Base-by-base conservation (phyloP, 2,113 vertebrate species). In the Centropus bengalensis region DNA sequence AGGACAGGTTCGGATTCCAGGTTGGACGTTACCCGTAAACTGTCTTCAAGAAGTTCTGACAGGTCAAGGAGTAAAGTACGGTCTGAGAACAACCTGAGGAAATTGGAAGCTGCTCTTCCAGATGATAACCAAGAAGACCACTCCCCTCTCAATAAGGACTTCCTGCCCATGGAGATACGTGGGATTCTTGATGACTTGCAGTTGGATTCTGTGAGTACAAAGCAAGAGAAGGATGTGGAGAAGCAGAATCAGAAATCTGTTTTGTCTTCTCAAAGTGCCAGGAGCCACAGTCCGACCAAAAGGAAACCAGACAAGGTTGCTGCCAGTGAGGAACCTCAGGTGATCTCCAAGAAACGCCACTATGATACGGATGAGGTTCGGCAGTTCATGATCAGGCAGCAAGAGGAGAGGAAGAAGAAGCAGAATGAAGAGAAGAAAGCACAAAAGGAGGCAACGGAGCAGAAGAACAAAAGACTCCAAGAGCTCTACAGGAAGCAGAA, bases 401-500 rank as follows among this genome's bases (percentile, higher is more conserved):
- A 99, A 95, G 99, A 99, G 85, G 99, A 99, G 68, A 98, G 99
- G 80, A 99, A 98, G 87, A 98, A 97, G 95, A 98, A 97, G 67
- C 99, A 99, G 82, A 98, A 95, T 4, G 99, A 99, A 80, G 99
- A 99, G 95, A 99, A 98, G 94, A 98, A 98, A 73, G 98, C 98
- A 26, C 98, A 98, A 84, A 98, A 97, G 56, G 99, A 99, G 95
- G 99, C 98, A 51, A 98, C 98, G 5, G 98, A 98, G 64, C 98
- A 98, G 88, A 98, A 98, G 94, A 98, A 98, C 91, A 98, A 98
- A 95, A 98, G 99, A n/a, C 97, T 99, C 21, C 98, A 99, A 84
- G 99, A 99, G 91, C 98, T 99, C 58, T 99, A 99, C 96, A 98
- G 97, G 94, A 99, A 98, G 95, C 99, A 99, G 93, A 98, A 96